phyloP scores from a whole-genome alignment of 1,140 invertebrate species.

The Diploscapter pachys region DNA sequence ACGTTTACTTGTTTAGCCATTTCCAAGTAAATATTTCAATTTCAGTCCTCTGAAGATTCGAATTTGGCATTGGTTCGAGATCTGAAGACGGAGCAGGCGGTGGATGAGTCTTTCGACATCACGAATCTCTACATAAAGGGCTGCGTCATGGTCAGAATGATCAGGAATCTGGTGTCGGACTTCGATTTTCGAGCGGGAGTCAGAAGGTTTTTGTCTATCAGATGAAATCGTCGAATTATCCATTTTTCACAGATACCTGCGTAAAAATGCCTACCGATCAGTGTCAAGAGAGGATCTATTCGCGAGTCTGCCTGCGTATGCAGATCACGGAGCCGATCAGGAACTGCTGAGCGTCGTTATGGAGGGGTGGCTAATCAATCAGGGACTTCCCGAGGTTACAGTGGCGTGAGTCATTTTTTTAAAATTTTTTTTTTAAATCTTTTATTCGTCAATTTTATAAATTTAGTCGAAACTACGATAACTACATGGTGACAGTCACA shows the following conservation, averaged over 20 bases:
- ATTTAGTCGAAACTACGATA: conserved; percentile 55
- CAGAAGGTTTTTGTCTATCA: conserved; percentile 31
- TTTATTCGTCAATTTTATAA: not conserved
- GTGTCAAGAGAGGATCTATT: conserved; percentile 46
- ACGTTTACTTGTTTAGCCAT: too few species aligned
- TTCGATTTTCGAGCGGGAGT: conserved; percentile 45
- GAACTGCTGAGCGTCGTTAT: conserved; percentile 46
- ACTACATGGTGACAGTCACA: conserved; percentile 49
- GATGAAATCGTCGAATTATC: not conserved
- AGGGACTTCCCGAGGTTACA: conserved; percentile 51
- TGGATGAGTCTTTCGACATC: conserved; percentile 49
- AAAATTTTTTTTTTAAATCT: not conserved
- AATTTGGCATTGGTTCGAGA: conserved; percentile 32
- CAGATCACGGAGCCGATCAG: conserved; percentile 52
- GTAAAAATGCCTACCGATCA: conserved; percentile 49
- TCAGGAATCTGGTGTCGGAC: conserved; percentile 46
- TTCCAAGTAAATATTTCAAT: not conserved
- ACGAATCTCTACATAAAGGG: conserved; percentile 54
- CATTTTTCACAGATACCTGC: conserved; percentile 45
- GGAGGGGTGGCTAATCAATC: conserved; percentile 53
- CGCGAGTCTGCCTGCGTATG: conserved; percentile 43
- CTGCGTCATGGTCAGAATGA: conserved; percentile 49
- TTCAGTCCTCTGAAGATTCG: conserved; percentile 30
- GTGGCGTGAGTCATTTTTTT: conserved; percentile 25
- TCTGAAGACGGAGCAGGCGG: conserved; percentile 30